These are phyloP conservation scores for Corythaeola cristata DNA, from an alignment of 2,113 vertebrate genomes.

Conservation along the genomic window DNA sequence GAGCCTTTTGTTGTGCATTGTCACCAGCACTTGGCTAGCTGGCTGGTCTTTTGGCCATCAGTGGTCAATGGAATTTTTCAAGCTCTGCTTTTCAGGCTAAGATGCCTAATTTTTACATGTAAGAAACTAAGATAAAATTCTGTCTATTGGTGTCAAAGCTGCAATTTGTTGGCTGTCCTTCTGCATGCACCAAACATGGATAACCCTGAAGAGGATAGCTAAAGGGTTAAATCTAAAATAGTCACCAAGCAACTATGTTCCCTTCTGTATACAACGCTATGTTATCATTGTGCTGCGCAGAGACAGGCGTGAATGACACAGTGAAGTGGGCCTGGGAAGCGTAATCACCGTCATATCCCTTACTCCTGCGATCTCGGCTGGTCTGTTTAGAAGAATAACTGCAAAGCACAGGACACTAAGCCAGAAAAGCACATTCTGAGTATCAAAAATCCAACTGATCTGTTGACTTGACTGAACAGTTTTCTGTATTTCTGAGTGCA, in stretches of 20 bases:
- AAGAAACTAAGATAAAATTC: neutral
- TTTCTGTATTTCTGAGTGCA: neutral
- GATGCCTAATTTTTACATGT: neutral
- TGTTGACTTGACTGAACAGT: neutral
- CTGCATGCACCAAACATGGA: neutral
- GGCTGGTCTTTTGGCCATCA: neutral
- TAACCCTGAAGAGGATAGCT: neutral
- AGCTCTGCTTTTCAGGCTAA: neutral
- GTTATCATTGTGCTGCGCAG: neutral
- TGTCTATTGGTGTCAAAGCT: neutral
- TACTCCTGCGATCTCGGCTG: neutral
- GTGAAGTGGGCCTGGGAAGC: neutral
- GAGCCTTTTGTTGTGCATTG: neutral
- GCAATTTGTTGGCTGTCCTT: neutral
- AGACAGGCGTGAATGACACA: neutral
- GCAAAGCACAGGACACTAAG: neutral
- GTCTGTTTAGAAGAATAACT: neutral
- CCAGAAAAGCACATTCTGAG: neutral
- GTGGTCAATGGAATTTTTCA: neutral
- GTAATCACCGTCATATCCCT: neutral
- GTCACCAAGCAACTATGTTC: neutral
- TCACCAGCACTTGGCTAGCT: neutral
- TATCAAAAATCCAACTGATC: neutral
- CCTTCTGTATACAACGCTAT: neutral
- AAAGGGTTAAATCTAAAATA: conserved; percentile 22